A percentile compares a stretch with the other conserved stretches of the same genome.
Conservation (phyloP, 1,140 invertebrate genomes). For the Sycophila sp. region DNA sequence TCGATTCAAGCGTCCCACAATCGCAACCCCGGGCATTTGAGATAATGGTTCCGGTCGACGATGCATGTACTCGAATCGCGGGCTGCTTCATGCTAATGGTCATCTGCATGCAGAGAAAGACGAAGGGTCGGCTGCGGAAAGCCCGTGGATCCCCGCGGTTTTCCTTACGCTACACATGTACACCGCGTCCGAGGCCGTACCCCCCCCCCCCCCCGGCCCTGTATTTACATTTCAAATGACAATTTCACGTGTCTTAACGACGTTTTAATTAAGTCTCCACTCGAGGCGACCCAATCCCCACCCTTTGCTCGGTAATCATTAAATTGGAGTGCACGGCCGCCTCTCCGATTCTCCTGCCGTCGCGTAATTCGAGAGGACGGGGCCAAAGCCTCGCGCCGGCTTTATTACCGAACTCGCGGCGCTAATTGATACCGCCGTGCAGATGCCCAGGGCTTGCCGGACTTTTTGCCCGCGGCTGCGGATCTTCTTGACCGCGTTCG, state of each 20-base stretch:
- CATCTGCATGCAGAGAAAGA: too few species aligned
- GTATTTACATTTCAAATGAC: conserved; percentile 16
- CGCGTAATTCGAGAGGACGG: not conserved
- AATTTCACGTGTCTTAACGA: not conserved
- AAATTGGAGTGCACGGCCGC: not conserved
- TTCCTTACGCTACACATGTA: too few species aligned
- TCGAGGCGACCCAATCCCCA: too few species aligned
- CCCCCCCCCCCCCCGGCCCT: too few species aligned
- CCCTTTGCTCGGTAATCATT: not conserved
- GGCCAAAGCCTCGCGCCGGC: not conserved
- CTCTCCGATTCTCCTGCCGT: not conserved
- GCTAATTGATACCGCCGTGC: not conserved
- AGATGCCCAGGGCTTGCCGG: not conserved
- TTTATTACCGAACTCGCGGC: not conserved
- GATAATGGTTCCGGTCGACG: too few species aligned
- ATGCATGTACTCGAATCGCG: too few species aligned
- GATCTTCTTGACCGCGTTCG: not conserved
- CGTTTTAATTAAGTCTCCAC: conserved; percentile 16
- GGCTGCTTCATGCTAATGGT: too few species aligned
- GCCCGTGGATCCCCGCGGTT: too few species aligned
- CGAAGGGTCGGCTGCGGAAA: not conserved
- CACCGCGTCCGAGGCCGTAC: too few species aligned
- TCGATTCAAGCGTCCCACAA: too few species aligned
- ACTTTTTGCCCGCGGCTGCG: not conserved
- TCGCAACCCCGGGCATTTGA: too few species aligned